Evolutionary conservation across 1,140 invertebrate species (phyloP).

Genomic region (Scaptodrosophila lebanonensis): DNA sequence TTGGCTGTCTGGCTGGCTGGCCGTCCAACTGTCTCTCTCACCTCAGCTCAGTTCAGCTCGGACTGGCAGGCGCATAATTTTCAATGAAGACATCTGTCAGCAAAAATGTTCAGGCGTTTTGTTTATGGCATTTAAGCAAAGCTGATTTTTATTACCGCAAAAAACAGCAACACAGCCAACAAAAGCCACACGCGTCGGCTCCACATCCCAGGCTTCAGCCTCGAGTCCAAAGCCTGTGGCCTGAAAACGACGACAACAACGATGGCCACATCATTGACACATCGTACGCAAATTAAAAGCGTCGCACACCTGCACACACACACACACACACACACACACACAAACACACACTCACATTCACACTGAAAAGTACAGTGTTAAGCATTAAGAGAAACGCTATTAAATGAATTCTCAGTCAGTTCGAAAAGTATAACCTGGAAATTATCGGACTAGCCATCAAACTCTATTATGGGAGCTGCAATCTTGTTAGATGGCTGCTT

Average conservation of each 20-base stretch:
- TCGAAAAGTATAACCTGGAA: conserved; percentile 27
- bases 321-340: conserved; percentile 14
- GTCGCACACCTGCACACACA: conserved; percentile 32
- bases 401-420: no score
- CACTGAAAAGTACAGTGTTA: conserved; percentile 26
- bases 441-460: conserved; percentile 6
- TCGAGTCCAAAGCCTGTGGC: neutral
- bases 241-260: conserved; percentile 39
- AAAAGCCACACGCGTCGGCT: conserved; percentile 53
- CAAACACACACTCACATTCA: conserved; percentile 11
- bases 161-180: conserved; percentile 35
- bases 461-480: no score
- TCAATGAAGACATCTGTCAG: conserved; percentile 77
- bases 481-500: no score
- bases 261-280: conserved; percentile 68
- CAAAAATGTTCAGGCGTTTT: conserved; percentile 74
- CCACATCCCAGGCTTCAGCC: neutral
- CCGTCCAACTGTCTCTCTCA: no score
- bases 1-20: no score
- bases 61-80: conserved; percentile 53
- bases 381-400: neutral
- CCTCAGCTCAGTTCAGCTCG: no score
- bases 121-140: conserved; percentile 74
- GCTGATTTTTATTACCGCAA: conserved; percentile 74
- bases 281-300: conserved; percentile 75